Conservation (phyloP, 2,113 vertebrate genomes). For the Oncorhynchus mykiss region DNA sequence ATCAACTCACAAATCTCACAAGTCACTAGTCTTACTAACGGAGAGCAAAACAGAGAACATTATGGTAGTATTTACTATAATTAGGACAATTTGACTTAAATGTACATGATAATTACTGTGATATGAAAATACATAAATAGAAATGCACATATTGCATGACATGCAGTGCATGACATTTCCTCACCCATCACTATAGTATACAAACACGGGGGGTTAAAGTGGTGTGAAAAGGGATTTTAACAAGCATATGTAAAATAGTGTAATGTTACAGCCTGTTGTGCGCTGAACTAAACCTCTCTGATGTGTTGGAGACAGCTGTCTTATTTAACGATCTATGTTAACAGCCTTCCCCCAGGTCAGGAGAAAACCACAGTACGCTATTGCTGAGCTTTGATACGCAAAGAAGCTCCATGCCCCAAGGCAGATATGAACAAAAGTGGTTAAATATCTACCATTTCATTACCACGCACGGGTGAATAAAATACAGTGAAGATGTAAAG, state of each 20-base stretch:
- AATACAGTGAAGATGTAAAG: too few species aligned
- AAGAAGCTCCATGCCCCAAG: slow-evolving; percentile 7
- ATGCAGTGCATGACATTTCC: slow-evolving; percentile 35
- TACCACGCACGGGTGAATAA: slow-evolving; percentile 34
- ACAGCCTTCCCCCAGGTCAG: slow-evolving; percentile 41
- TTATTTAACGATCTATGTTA: slow-evolving; percentile 41
- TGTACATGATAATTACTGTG: background rate
- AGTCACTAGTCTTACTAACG: background rate
- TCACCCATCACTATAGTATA: slow-evolving; percentile 7
- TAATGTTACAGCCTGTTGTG: slow-evolving; percentile 44
- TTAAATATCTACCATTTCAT: slow-evolving; percentile 45
- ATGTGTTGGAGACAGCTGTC: slow-evolving; percentile 59
- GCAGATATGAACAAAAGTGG: slow-evolving; percentile 26
- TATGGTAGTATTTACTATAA: background rate
- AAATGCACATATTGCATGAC: slow-evolving; percentile 9
- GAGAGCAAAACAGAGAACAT: background rate
- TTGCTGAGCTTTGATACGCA: slow-evolving; percentile 28
- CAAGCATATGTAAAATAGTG: slow-evolving; percentile 52
- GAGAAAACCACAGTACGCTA: slow-evolving; percentile 39
- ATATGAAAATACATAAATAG: background rate
- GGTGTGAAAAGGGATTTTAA: slow-evolving; percentile 66
- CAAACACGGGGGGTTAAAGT: slow-evolving; percentile 37
- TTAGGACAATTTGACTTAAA: background rate
- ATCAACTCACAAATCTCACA: background rate
- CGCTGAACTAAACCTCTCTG: background rate